These are phyloP conservation scores for Drosophila lacteicornis DNA, from an alignment of 1,140 invertebrate genomes.

Conservation along the genomic window DNA sequence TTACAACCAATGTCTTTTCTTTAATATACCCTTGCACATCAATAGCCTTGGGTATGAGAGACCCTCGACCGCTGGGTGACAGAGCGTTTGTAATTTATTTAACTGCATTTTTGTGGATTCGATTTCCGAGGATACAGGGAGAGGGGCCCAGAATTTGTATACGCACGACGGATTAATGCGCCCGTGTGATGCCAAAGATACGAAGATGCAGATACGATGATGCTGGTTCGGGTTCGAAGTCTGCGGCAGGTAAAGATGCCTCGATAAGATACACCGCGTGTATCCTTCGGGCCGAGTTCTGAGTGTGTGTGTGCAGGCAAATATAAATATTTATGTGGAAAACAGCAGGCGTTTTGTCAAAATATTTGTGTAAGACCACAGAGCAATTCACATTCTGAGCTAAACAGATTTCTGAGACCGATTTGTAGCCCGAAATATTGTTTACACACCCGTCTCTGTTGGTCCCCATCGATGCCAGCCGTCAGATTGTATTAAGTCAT, in stretches of 20 bases:
- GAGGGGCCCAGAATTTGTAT: constrained; percentile 69
- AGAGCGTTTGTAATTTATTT: constrained; percentile 83
- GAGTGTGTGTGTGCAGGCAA: constrained; percentile 48
- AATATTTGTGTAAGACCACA: constrained; percentile 75
- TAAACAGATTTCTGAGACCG: constrained; percentile 59
- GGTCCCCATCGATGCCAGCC: constrained; percentile 61
- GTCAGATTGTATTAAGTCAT: constrained; percentile 46
- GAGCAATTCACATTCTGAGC: constrained; percentile 36
- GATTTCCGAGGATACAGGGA: constrained; percentile 67
- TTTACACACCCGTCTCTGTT: constrained; percentile 69
- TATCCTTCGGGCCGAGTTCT: constrained; percentile 29
- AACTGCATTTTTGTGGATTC: constrained; percentile 83
- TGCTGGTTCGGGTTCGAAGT: constrained; percentile 48
- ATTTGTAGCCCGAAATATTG: constrained; percentile 67
- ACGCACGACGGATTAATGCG: constrained; percentile 68
- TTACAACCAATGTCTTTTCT: background rate
- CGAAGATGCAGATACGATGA: constrained; percentile 41
- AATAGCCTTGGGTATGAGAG: background rate
- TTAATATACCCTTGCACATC: background rate
- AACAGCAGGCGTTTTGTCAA: constrained; percentile 83
- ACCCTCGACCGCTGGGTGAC: constrained; percentile 71
- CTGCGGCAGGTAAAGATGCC: constrained; percentile 74
- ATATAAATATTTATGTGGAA: constrained; percentile 83
- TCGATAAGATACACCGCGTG: constrained; percentile 52
- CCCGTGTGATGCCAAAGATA: constrained; percentile 67